Evolutionary conservation across 2,888 invertebrate species (phyloP), one percentile per base, ranked within the genome.

Genomic region (Platerodrilus igneus): DNA sequence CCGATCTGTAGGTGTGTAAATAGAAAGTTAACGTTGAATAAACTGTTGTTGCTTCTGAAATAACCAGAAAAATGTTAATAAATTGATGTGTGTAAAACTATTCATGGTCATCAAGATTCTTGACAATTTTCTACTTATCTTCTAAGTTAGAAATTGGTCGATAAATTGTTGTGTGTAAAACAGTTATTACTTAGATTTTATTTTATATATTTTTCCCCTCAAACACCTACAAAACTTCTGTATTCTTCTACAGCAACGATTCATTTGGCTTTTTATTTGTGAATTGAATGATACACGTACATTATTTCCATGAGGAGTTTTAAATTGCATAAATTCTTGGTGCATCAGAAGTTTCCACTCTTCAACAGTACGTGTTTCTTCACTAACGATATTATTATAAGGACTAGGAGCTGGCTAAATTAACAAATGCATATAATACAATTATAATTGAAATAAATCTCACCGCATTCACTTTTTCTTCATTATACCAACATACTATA

Each of bases 401-500:
- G 94, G 86, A 50, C 89, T 91, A 16, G 97, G 96, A 50, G 96
- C 93, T 45, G 97, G 96, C 92, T 95, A 72, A 7, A 73, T 33
- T 30, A n/a, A 31, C 33, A 16, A 4, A 9, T 25, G 9, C 9
- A 18, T 8, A 28, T 9, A 15, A 6, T 28, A 20, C 14, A 18
- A 11, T n/a, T n/a, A n/a, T 14, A 21, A 7, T 7, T 21, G 19
- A 23, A 11, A 34, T 38, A 21, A 34, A 11, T 81, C 87, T 81
- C 66, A 91, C 91, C 72, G 94, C 97, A 74, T 99, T 96, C 47
- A 99, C 99, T 78, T 99, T 96, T 33, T 89, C 88, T 71, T 97
- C 96, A 72, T 99, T 97, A 72, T 94, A 99, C 99, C 99, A 99
- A 45, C 99, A 95, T 73, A 96, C 95, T 69, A 99, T 99, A 76